These are phyloP conservation scores for Coluber constrictor DNA, from an alignment of 2,797 vertebrate species.

Conservation along the genomic window DNA sequence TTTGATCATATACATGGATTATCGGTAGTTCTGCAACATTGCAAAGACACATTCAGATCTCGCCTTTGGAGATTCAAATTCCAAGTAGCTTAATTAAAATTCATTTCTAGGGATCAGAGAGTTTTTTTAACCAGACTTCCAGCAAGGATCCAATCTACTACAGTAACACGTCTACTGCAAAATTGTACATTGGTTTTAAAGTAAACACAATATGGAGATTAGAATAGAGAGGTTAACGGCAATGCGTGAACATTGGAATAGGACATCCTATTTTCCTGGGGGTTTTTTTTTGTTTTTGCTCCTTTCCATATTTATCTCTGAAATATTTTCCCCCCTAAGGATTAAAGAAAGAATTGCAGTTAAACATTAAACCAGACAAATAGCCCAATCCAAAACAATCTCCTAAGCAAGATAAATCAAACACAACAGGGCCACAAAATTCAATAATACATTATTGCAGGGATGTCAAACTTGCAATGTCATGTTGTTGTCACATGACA, in stretches of 20 bases:
- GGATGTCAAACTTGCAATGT: too few species aligned
- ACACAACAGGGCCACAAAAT: background rate
- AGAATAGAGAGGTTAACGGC: background rate
- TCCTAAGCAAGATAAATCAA: background rate
- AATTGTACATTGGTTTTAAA: background rate
- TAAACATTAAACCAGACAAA: background rate
- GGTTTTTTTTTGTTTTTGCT: too few species aligned
- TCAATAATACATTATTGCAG: background rate
- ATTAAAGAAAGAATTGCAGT: background rate
- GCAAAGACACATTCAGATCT: background rate
- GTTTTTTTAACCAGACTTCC: background rate
- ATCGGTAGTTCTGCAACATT: constrained; percentile 5
- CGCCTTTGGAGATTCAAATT: background rate
- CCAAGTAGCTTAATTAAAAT: background rate
- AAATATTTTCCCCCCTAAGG: background rate
- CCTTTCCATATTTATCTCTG: background rate
- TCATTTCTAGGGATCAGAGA: background rate
- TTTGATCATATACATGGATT: background rate
- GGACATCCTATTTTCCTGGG: background rate
- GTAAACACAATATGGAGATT: background rate
- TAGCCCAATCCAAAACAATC: background rate
- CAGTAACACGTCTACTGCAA: background rate
- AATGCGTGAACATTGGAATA: background rate
- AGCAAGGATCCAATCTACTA: background rate
- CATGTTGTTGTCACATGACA: too few species aligned